phyloP scores from a whole-genome alignment of 2,113 vertebrate genomes.

The Elachura formosa region DNA sequence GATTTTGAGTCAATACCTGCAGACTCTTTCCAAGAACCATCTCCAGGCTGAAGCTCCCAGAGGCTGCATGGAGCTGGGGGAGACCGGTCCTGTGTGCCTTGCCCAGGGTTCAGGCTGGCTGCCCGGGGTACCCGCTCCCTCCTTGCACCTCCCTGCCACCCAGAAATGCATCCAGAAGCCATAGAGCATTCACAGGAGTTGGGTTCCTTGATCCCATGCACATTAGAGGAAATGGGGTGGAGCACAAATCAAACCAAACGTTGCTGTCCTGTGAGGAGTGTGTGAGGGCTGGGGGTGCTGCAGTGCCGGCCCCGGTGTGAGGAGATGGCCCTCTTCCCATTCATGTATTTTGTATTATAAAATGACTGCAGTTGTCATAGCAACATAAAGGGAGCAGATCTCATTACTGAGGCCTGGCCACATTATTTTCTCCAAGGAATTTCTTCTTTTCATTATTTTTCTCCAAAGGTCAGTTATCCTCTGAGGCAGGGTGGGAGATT shows the following conservation, averaged over 20 bases:
- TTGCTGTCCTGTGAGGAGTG: constrained; percentile 29
- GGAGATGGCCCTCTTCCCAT: constrained; percentile 69
- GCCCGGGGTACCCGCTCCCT: rapidly evolving
- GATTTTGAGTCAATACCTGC: background rate
- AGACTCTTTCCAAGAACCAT: background rate
- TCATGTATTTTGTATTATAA: constrained; percentile 84
- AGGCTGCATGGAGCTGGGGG: background rate
- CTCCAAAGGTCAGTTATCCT: constrained; percentile 98
- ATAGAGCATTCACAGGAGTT: background rate
- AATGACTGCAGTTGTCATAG: constrained; percentile 79
- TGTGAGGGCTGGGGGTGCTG: constrained; percentile 32
- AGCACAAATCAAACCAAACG: background rate
- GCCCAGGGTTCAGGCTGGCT: rapidly evolving
- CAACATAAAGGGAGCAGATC: constrained; percentile 83
- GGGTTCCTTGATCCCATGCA: background rate
- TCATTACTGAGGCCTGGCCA: constrained; percentile 84
- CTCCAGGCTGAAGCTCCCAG: background rate
- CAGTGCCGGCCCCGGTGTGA: background rate
- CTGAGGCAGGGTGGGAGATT: constrained; percentile 87
- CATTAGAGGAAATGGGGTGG: background rate
- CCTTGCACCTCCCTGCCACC: background rate
- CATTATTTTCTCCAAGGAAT: constrained; percentile 88
- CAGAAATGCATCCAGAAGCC: background rate
- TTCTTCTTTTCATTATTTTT: constrained; percentile 89
- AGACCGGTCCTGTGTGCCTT: rapidly evolving